phyloP scores from a whole-genome alignment of 2,113 vertebrate species.

The Tragelaphus scriptus region DNA sequence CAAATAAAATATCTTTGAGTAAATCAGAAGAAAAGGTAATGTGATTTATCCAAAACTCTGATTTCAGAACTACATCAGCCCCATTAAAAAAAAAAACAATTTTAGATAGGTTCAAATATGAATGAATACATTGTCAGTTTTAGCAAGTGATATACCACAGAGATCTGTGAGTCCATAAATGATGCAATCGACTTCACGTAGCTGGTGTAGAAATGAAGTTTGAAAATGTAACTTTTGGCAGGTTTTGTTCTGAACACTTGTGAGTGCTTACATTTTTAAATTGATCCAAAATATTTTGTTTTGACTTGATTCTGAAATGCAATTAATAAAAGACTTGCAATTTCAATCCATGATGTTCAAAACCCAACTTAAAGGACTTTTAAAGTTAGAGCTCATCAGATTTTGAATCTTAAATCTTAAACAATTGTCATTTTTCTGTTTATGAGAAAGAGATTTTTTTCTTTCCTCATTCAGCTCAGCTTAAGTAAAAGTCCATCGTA shows the following conservation, averaged over 20 bases:
- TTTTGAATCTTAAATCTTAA: neutral
- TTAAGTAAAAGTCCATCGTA: constrained; percentile 11
- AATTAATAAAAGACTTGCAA: neutral
- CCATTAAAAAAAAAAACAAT: neutral
- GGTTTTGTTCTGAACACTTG: neutral
- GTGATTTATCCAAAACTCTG: neutral
- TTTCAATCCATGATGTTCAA: neutral
- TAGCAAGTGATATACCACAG: neutral
- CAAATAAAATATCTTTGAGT: neutral
- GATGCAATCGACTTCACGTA: accelerated
- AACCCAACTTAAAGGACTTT: neutral
- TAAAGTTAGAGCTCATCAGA: neutral
- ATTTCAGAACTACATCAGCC: neutral
- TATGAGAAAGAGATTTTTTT: neutral
- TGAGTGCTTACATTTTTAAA: neutral
- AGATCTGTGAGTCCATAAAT: neutral
- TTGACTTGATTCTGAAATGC: neutral
- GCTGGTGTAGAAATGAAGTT: neutral
- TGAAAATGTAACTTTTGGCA: neutral
- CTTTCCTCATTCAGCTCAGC: constrained; percentile 27
- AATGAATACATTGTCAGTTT: neutral
- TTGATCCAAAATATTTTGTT: neutral
- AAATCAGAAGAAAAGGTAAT: neutral
- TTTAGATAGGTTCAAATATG: neutral
- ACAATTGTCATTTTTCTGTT: neutral